Evolutionary conservation across 2,797 vertebrate genomes (phyloP).

Genomic region (Lutjanus argentimaculatus): DNA sequence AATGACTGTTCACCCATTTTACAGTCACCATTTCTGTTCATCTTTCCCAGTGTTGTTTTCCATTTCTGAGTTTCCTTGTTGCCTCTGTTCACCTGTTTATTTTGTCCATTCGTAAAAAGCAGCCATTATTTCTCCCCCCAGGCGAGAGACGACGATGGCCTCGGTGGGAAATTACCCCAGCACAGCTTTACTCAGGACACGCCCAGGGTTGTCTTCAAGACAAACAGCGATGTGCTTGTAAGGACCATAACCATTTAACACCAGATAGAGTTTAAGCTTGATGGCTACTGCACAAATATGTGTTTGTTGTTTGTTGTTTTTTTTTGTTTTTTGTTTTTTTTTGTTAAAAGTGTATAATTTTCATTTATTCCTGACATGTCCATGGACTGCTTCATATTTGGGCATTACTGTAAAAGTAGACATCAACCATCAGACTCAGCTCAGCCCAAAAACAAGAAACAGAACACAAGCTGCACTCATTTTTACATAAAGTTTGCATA

Average conservation of each 20-base stretch:
- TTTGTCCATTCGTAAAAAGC: slow-evolving; percentile 99
- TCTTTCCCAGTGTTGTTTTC: slow-evolving; percentile 74
- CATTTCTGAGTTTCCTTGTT: slow-evolving; percentile 84
- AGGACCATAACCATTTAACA: slow-evolving; percentile 96
- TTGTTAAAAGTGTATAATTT: slow-evolving; percentile 67
- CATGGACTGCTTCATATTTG: slow-evolving; percentile 50
- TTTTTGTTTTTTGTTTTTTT: slow-evolving; percentile 51
- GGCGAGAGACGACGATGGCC: slow-evolving; percentile 99
- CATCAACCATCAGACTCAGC: slow-evolving; percentile 31
- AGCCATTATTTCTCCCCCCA: slow-evolving; percentile 99
- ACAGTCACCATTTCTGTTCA: slow-evolving; percentile 75
- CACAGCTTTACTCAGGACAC: slow-evolving; percentile 99
- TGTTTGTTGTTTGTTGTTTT: slow-evolving; percentile 66
- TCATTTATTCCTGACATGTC: slow-evolving; percentile 64
- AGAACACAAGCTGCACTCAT: slow-evolving; percentile 6
- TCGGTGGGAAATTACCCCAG: slow-evolving; percentile 98
- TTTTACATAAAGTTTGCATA: slow-evolving; percentile 39
- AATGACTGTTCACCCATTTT: slow-evolving; percentile 72
- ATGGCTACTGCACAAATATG: slow-evolving; percentile 75
- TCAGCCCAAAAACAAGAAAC: slow-evolving; percentile 22
- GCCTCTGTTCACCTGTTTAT: slow-evolving; percentile 86
- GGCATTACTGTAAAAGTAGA: slow-evolving; percentile 48
- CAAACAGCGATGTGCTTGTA: slow-evolving; percentile 99
- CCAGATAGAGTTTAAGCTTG: slow-evolving; percentile 80
- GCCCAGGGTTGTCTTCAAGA: slow-evolving; percentile 99